phyloP scores from a whole-genome alignment of 2,797 vertebrate species.

The Pseudochirops corinnae region DNA sequence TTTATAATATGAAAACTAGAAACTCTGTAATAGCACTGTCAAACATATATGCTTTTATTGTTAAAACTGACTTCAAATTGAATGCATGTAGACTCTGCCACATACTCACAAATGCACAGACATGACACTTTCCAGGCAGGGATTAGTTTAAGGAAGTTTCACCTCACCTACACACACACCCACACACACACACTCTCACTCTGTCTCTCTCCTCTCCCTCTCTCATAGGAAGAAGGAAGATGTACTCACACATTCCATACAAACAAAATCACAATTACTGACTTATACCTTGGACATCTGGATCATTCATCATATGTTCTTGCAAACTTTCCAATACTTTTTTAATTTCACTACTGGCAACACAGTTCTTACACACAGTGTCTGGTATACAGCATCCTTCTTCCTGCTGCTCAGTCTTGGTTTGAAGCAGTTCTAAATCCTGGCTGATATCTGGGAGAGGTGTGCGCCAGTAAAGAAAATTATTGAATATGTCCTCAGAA shows the following conservation, averaged over 20 bases:
- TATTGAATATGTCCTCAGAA: constrained; percentile 88
- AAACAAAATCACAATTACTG: neutral
- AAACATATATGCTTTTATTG: neutral
- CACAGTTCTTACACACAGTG: constrained; percentile 70
- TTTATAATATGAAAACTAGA: neutral
- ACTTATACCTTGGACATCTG: constrained; percentile 91
- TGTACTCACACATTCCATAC: fast-evolving
- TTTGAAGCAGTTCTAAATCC: constrained; percentile 90
- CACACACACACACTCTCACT: no score
- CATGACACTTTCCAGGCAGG: fast-evolving
- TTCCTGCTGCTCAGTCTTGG: constrained; percentile 77
- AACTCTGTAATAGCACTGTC: neutral
- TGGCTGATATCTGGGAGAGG: constrained; percentile 93
- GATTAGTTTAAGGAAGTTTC: neutral
- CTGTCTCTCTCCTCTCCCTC: neutral
- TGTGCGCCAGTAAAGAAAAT: constrained; percentile 92
- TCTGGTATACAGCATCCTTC: constrained; percentile 34
- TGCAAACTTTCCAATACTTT: constrained; percentile 93
- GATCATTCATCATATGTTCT: constrained; percentile 91
- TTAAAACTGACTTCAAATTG: neutral
- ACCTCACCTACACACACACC: fast-evolving
- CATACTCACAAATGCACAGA: neutral
- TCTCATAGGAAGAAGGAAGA: neutral
- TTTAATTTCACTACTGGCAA: constrained; percentile 91
- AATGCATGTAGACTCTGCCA: neutral